phyloP scores from a whole-genome alignment of 2,888 invertebrate species.

The Hymenopus coronatus region DNA sequence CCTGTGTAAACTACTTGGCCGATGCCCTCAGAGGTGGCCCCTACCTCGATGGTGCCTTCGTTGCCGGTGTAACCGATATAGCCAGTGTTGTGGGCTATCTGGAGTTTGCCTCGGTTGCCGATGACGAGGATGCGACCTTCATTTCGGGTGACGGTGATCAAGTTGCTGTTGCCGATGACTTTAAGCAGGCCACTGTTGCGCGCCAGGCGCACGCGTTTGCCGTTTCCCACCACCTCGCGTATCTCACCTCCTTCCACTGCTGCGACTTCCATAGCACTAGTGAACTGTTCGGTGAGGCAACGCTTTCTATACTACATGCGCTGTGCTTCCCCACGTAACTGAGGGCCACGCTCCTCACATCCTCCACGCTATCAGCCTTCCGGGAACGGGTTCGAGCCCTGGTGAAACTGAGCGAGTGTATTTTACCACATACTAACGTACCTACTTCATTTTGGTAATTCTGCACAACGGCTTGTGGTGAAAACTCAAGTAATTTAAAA shows the following conservation, averaged over 20 bases:
- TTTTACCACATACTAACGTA: too few relatives aligned
- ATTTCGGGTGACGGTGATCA: constrained; percentile 1
- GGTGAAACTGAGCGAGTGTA: too few relatives aligned
- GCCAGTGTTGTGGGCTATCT: constrained; percentile 6
- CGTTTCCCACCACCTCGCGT: neutral
- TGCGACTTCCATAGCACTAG: neutral
- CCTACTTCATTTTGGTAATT: too few relatives aligned
- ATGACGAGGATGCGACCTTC: neutral
- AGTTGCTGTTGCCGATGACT: constrained; percentile 4
- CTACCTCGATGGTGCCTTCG: constrained; percentile 1
- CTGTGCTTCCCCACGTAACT: neutral
- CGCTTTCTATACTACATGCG: neutral
- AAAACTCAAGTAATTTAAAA: too few relatives aligned
- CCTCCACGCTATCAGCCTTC: too few relatives aligned
- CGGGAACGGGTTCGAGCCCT: too few relatives aligned
- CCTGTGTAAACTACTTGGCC: constrained; percentile 14
- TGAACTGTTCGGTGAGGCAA: neutral
- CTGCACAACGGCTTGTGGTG: too few relatives aligned
- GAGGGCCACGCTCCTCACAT: too few relatives aligned
- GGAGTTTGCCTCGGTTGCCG: constrained; percentile 5
- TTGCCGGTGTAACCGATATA: constrained; percentile 11
- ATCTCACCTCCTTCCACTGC: neutral
- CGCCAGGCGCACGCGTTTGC: neutral
- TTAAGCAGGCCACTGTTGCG: neutral
- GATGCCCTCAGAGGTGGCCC: neutral